phyloP scores from a whole-genome alignment of 2,888 invertebrate genomes.

The Gonocerus acuteangulatus region DNA sequence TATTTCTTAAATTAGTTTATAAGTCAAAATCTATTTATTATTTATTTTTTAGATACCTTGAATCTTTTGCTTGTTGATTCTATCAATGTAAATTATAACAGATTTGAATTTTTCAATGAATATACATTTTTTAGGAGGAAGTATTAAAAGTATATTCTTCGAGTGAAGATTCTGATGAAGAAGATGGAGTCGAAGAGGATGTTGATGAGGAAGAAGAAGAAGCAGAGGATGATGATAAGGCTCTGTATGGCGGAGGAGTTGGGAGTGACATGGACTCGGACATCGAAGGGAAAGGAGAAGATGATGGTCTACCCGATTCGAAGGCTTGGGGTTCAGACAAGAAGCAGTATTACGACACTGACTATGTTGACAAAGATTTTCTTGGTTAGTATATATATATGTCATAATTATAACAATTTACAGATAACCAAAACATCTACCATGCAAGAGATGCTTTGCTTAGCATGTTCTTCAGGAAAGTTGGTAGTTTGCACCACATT shows the following conservation, averaged over 20 bases:
- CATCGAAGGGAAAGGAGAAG: constrained; percentile 63
- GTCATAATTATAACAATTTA: not conserved
- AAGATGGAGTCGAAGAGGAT: constrained; percentile 40
- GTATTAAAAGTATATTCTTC: constrained; percentile 39
- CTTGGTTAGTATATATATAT: constrained; percentile 47
- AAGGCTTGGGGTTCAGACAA: constrained; percentile 85
- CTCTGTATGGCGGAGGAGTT: constrained; percentile 49
- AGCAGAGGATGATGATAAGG: constrained; percentile 47
- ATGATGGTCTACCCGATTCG: constrained; percentile 65
- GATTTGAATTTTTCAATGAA: no score
- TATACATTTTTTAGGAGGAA: constrained; percentile 40
- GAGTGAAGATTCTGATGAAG: constrained; percentile 34
- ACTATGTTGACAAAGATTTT: constrained; percentile 83
- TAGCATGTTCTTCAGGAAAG: no score
- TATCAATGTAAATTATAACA: no score
- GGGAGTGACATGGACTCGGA: constrained; percentile 50
- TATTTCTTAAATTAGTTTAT: no score
- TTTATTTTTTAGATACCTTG: no score
- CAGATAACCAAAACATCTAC: not conserved
- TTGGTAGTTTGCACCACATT: no score
- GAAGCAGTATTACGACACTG: constrained; percentile 71
- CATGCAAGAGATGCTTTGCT: not conserved
- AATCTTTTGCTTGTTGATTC: no score
- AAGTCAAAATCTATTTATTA: no score
- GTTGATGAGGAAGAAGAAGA: constrained; percentile 47